Evolutionary conservation across 2,888 invertebrate genomes (phyloP).

Genomic region (Pristionchus fissidentatus): DNA sequence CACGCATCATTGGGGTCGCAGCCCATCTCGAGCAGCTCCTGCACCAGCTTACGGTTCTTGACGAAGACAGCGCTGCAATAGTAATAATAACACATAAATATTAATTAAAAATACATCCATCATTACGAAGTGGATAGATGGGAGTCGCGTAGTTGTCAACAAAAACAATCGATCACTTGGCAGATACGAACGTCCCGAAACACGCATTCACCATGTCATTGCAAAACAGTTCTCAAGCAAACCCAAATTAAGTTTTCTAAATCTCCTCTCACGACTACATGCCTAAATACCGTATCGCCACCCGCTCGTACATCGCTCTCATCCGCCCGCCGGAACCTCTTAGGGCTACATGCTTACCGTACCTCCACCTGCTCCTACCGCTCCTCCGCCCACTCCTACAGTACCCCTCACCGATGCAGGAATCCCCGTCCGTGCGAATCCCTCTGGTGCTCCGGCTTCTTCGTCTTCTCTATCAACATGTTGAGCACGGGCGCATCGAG

Average conservation of each 20-base stretch:
- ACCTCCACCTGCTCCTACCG: not conserved
- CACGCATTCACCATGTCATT: not conserved
- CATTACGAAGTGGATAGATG: not conserved
- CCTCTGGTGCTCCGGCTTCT: not conserved
- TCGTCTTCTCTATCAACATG: conserved; percentile 35
- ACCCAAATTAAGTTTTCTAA: not conserved
- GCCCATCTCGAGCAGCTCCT: not conserved
- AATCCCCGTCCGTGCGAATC: conserved; percentile 46
- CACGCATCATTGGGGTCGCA: conserved; percentile 45
- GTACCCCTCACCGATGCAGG: conserved; percentile 37
- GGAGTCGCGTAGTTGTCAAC: not conserved
- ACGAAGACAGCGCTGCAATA: conserved; percentile 38
- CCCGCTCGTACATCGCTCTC: too few species aligned
- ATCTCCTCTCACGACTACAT: too few species aligned
- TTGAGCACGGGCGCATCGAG: not conserved
- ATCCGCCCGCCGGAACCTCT: too few species aligned
- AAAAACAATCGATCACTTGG: too few species aligned
- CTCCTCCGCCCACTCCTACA: not conserved
- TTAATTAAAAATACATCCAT: not conserved
- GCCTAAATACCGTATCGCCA: too few species aligned
- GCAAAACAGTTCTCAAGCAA: not conserved
- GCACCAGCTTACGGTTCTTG: conserved; percentile 7
- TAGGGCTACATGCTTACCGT: too few species aligned
- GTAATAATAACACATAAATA: not conserved
- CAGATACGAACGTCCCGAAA: too few species aligned